These are phyloP conservation scores for Aldabrachelys gigantea DNA, from an alignment of 2,113 vertebrate genomes.

Conservation along the genomic window DNA sequence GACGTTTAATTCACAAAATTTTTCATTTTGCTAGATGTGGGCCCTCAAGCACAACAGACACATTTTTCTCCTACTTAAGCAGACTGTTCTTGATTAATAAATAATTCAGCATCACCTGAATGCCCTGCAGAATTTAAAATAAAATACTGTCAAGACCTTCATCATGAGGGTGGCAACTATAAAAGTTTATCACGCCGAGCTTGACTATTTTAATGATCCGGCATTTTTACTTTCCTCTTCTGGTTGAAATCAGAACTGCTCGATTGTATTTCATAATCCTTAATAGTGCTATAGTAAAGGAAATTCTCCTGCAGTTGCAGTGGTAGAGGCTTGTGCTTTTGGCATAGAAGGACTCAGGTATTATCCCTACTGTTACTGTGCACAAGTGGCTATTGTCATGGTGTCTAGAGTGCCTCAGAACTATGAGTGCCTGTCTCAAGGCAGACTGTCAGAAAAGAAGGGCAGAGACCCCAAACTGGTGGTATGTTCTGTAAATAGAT, in stretches of 20 bases:
- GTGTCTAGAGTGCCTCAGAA: background rate
- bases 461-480: background rate
- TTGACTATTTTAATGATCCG: conserved; percentile 5
- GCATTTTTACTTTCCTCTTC: conserved; percentile 71
- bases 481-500: background rate
- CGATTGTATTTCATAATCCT: background rate
- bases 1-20: background rate
- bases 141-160: conserved; percentile 32
- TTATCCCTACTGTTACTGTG: background rate
- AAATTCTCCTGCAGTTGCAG: background rate
- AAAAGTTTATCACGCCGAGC: background rate
- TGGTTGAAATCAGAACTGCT: conserved; percentile 45
- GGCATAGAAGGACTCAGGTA: background rate
- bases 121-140: conserved; percentile 43
- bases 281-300: background rate
- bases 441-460: background rate
- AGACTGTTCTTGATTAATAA: conserved; percentile 43
- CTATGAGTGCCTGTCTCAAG: background rate
- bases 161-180: conserved; percentile 1
- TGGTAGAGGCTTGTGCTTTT: background rate
- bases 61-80: background rate
- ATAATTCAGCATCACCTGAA: conserved; percentile 45
- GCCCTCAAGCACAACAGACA: background rate
- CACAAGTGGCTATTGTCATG: background rate
- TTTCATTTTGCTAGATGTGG: background rate